These are phyloP conservation scores for Auanema freiburgensis DNA, from an alignment of 2,888 invertebrate species.

Conservation along the genomic window DNA sequence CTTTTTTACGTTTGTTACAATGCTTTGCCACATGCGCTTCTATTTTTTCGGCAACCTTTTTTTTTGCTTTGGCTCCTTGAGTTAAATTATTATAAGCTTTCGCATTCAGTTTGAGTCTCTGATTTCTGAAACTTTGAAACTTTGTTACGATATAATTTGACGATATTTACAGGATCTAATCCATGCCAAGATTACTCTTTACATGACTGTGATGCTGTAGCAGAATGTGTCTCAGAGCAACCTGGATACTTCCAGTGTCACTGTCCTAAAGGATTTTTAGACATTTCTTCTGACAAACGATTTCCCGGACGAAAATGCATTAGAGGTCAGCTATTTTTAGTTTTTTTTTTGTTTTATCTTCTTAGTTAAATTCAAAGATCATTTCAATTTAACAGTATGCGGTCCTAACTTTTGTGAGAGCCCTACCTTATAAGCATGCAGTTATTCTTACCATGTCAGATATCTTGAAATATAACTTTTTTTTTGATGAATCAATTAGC, in stretches of 20 bases:
- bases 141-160: too few relatives aligned
- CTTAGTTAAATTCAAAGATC: conserved; percentile 1
- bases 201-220: conserved; percentile 63
- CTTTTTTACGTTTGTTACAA: too few relatives aligned
- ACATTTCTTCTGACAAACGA: conserved; percentile 51
- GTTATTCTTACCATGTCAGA: too few relatives aligned
- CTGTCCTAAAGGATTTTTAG: conserved; percentile 61
- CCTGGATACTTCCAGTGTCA: conserved; percentile 62
- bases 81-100: too few relatives aligned
- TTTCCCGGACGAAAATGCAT: conserved; percentile 62
- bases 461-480: too few relatives aligned
- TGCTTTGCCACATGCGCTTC: too few relatives aligned
- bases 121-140: too few relatives aligned
- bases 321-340: conserved; percentile 48
- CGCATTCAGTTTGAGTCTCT: too few relatives aligned
- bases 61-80: too few relatives aligned
- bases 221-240: conserved; percentile 60
- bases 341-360: conserved; percentile 3
- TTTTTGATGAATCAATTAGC: neutral
- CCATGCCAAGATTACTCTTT: conserved; percentile 63
- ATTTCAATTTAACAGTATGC: neutral
- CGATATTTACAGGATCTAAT: conserved; percentile 59
- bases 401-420: too few relatives aligned
- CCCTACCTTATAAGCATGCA: too few relatives aligned
- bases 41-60: too few relatives aligned